Percentiles rank a stretch among this genome's conserved stretches.
These are phyloP conservation scores for Buphagus erythrorhynchus DNA, from an alignment of 2,797 vertebrate species.

Conservation along the genomic window DNA sequence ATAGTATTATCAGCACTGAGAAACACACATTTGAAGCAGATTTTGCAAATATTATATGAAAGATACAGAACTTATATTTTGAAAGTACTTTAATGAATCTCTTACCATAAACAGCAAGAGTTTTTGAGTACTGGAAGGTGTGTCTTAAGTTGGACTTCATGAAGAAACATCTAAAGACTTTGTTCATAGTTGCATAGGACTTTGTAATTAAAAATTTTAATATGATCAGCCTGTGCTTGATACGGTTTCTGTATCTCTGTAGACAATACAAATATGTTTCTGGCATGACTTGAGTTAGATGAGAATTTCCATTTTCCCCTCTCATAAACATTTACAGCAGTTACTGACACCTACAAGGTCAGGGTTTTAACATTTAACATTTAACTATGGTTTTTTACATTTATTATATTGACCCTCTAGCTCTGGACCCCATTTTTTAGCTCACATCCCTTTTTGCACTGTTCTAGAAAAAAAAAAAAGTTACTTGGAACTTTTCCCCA, in stretches of 20 bases:
- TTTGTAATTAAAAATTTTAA: slow-evolving; percentile 62
- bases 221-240: slow-evolving; percentile 52
- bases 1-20: not conserved
- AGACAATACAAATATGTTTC: slow-evolving; percentile 70
- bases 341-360: slow-evolving; percentile 72
- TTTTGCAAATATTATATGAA: not conserved
- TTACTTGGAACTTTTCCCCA: slow-evolving; percentile 38
- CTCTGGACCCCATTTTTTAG: not conserved
- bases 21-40: not conserved
- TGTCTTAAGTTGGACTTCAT: not conserved
- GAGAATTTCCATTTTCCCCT: slow-evolving; percentile 71
- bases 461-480: slow-evolving; percentile 32
- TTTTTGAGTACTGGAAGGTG: not conserved
- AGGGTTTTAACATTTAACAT: slow-evolving; percentile 68
- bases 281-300: slow-evolving; percentile 75
- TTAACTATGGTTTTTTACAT: slow-evolving; percentile 62
- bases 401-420: not conserved
- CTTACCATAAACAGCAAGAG: not conserved
- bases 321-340: slow-evolving; percentile 74
- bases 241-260: slow-evolving; percentile 29
- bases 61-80: not conserved
- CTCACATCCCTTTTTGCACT: not conserved
- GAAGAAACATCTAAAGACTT: not conserved
- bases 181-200: slow-evolving; percentile 19
- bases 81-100: not conserved